Percentiles rank a stretch among this genome's conserved stretches.
Evolutionary conservation across 2,888 invertebrate species (phyloP).

Genomic region (Drosophila atripex): DNA sequence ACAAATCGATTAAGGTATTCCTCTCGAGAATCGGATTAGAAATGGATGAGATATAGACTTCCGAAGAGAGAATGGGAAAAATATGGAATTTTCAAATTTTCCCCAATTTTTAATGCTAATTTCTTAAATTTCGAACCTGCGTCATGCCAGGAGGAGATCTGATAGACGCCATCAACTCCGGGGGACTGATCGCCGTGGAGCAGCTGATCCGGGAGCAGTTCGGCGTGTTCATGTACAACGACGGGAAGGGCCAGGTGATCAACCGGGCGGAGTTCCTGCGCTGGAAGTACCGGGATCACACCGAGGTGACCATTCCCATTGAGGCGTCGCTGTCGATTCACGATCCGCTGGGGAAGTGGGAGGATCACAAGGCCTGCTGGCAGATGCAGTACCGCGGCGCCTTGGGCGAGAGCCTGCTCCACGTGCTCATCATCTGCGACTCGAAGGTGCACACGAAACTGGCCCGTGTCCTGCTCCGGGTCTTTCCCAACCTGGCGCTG

Average conservation of each 20-base stretch:
- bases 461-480: constrained; percentile 94
- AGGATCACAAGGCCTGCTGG: constrained; percentile 98
- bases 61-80: background rate
- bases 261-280: constrained; percentile 94
- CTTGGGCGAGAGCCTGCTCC: constrained; percentile 96
- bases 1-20: too few species aligned
- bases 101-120: too few species aligned
- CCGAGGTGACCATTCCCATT: constrained; percentile 93
- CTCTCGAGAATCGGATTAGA: too few species aligned
- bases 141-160: constrained; percentile 89
- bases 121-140: background rate
- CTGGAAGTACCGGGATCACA: constrained; percentile 95
- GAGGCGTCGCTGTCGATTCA: constrained; percentile 93
- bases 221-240: constrained; percentile 93
- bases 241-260: constrained; percentile 92
- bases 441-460: constrained; percentile 89
- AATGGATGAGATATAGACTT: too few species aligned
- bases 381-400: constrained; percentile 98
- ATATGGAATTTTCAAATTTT: too few species aligned
- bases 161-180: constrained; percentile 93
- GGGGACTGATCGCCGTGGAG: constrained; percentile 93
- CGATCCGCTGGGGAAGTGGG: constrained; percentile 94
- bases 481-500: constrained; percentile 94
- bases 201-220: constrained; percentile 94
- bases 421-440: constrained; percentile 97